Percentiles rank a stretch among this genome's conserved stretches.
These are phyloP conservation scores for Caenorhabditis elegans DNA, from an alignment of 1,140 invertebrate genomes.

Conservation along the genomic window DNA sequence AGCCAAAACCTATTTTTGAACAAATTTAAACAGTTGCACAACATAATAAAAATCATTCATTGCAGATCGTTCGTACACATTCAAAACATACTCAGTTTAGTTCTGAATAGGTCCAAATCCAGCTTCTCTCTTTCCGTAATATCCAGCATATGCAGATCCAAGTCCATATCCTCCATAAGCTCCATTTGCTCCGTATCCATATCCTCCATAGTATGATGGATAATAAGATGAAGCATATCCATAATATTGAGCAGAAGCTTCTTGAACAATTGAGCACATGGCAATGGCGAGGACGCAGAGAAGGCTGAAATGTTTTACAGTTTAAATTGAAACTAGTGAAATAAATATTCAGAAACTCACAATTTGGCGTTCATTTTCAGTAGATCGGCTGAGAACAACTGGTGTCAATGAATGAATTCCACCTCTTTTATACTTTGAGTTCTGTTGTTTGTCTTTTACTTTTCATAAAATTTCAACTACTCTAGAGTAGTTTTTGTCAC, in stretches of 20 bases:
- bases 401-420: background rate
- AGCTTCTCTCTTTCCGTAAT: slow-evolving; percentile 26
- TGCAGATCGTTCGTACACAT: background rate
- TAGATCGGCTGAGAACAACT: background rate
- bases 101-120: slow-evolving; percentile 6
- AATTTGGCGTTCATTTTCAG: slow-evolving; percentile 18
- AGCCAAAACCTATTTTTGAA: too few species aligned
- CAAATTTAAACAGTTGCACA: too few species aligned
- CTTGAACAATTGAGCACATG: slow-evolving; percentile 16
- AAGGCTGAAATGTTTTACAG: background rate
- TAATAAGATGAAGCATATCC: slow-evolving; percentile 20
- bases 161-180: slow-evolving; percentile 20
- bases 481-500: slow-evolving; percentile 5
- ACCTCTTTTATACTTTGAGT: slow-evolving; percentile 14
- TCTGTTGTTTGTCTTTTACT: too few species aligned
- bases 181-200: slow-evolving; percentile 19
- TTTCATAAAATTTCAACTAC: too few species aligned
- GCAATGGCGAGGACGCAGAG: background rate
- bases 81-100: background rate
- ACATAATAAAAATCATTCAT: background rate
- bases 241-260: slow-evolving; percentile 29
- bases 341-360: background rate
- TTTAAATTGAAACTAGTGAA: background rate
- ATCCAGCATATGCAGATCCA: slow-evolving; percentile 23
- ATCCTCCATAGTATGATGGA: slow-evolving; percentile 19